These are phyloP conservation scores for Oegoconia quadripuncta DNA, from an alignment of 2,888 invertebrate genomes.

Conservation along the genomic window DNA sequence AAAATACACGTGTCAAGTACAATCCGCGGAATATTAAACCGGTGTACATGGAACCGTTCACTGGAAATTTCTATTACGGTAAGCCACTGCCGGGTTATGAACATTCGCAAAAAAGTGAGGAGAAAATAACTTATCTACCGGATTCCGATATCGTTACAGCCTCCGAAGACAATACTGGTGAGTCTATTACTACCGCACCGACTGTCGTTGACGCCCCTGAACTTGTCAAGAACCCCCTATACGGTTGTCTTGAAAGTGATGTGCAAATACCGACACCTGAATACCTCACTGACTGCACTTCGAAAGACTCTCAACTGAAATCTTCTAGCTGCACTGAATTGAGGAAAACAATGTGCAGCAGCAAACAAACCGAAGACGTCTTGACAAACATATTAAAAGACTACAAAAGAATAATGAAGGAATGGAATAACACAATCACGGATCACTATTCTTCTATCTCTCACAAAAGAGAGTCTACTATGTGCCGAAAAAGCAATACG, in stretches of 20 bases:
- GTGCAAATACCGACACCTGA: constrained; percentile 48
- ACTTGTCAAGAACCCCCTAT: constrained; percentile 63
- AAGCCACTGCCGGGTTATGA: constrained; percentile 64
- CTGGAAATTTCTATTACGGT: constrained; percentile 72
- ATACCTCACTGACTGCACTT: constrained; percentile 42
- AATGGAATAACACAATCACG: constrained; percentile 68
- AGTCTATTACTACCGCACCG: constrained; percentile 53
- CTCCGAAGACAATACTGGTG: constrained; percentile 60
- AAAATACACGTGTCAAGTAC: constrained; percentile 58
- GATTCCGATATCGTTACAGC: constrained; percentile 65
- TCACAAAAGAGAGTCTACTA: constrained; percentile 44
- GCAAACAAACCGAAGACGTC: constrained; percentile 44
- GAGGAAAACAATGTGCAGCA: constrained; percentile 53
- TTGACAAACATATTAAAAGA: constrained; percentile 57
- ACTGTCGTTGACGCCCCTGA: constrained; percentile 63
- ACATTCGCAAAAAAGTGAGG: constrained; percentile 54
- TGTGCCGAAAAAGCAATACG: constrained; percentile 48
- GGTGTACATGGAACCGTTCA: constrained; percentile 66
- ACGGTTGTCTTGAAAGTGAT: constrained; percentile 57
- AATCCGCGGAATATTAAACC: constrained; percentile 56
- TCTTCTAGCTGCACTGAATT: constrained; percentile 68
- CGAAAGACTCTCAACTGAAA: constrained; percentile 62
- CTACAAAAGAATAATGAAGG: constrained; percentile 71
- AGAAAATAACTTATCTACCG: constrained; percentile 63
- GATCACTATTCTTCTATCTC: constrained; percentile 56